Base-by-base conservation (phyloP, 1,140 invertebrate species). In the Drosophila arawakana region DNA sequence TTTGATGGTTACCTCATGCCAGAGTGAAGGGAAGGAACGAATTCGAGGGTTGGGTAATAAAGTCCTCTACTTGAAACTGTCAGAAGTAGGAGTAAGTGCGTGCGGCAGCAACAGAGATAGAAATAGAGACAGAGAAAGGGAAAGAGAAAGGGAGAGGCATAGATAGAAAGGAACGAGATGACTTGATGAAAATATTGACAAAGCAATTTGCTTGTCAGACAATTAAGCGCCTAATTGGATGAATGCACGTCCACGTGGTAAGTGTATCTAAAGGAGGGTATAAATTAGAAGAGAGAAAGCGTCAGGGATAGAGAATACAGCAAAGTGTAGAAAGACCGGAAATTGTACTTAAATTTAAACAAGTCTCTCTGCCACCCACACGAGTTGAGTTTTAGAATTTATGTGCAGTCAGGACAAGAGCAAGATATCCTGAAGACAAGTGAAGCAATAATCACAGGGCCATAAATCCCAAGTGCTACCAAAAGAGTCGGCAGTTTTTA, bases 201-300 rank as follows among this genome's bases (percentile, higher is more conserved):
- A 89, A 89, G 84, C 84, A 89, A 89, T 89, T 89, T 89, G 84
- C 85, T 80, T 89, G 84, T 89, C 84, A 89, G 85, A 89, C 84
- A 89, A 89, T 89, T 89, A 89, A 89, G 84, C 88, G 80, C 85
- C 88, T 89, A 89, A 89, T 89, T 89, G 84, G 82, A 89, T 90
- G 79, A 89, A 89, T 90, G 78, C 77, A 78, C 68, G 72, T 71
- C 69, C 52, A 80, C 68, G 79, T 78, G 76, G 67, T 71, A 62
- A 57, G 60, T 15, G 54, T 49, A 76, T 65, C 69, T 11, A 69
- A 58, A 57, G 30, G 2, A 18, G 25, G 25, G 25, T 30, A 30
- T 30, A 30, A 30, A 30, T 30, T 30, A 30, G 46, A 47, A 25
- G 34, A 25, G n/a, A 25, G 34, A 25, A 9, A 39, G 13, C 7